Conservation (phyloP, 2,797 vertebrate species). For the Ciconia nigra region DNA sequence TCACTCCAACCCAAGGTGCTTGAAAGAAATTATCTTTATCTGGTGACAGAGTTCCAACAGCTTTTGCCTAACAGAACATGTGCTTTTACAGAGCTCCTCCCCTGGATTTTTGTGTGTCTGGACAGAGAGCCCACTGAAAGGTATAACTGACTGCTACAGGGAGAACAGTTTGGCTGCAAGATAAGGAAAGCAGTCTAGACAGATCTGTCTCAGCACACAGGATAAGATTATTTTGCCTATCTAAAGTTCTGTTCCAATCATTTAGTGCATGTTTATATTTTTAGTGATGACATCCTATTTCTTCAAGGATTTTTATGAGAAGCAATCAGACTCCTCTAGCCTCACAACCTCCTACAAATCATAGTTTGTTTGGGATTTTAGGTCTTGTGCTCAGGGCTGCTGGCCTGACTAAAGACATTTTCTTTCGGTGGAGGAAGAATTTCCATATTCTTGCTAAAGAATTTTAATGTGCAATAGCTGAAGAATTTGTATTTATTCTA, state of each 20-base stretch:
- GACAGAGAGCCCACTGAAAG: not conserved
- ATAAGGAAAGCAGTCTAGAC: conserved; percentile 30
- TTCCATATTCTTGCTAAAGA: not conserved
- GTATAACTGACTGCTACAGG: not conserved
- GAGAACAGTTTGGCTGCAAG: conserved; percentile 23
- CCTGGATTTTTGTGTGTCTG: not conserved
- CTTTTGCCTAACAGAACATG: not conserved
- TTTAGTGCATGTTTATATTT: not conserved
- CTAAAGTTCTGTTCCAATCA: not conserved
- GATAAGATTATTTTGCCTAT: conserved; percentile 38
- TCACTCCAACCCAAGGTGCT: not conserved
- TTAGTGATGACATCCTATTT: not conserved
- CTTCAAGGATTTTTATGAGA: conserved; percentile 35
- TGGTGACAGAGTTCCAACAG: not conserved
- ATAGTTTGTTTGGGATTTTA: not conserved
- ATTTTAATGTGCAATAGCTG: not conserved
- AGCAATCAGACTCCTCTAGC: not conserved
- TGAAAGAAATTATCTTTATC: not conserved
- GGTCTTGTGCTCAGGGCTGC: not conserved
- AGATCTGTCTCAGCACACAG: not conserved
- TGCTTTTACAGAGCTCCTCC: not conserved
- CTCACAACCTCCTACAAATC: not conserved
- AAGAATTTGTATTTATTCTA: not conserved
- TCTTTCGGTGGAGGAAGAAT: not conserved
- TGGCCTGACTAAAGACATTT: not conserved